These are phyloP conservation scores for Nomada fucata DNA, from an alignment of 2,888 invertebrate species.

Conservation along the genomic window DNA sequence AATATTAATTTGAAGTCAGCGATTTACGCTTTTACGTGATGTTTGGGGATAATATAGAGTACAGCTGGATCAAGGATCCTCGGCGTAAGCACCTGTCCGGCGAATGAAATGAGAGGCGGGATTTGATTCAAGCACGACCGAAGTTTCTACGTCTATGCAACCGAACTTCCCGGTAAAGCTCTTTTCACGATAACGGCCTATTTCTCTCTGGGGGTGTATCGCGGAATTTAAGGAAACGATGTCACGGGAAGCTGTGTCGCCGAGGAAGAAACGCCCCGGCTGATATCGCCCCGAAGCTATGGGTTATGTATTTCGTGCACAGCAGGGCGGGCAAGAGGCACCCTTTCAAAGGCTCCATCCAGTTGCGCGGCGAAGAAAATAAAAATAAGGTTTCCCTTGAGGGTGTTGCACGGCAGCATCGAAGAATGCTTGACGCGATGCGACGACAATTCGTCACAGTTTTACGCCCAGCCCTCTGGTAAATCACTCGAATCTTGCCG, in stretches of 20 bases:
- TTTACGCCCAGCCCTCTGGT: conserved; percentile 11
- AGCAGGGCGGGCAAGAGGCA: conserved; percentile 24
- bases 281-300: conserved; percentile 72
- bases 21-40: too few species aligned
- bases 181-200: conserved; percentile 46
- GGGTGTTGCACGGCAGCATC: conserved; percentile 43
- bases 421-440: conserved; percentile 37
- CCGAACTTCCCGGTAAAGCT: conserved; percentile 37
- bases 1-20: too few species aligned
- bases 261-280: conserved; percentile 48
- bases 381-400: conserved; percentile 63
- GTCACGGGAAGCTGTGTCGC: conserved; percentile 56
- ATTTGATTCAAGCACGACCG: conserved; percentile 32
- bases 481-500: conserved; percentile 13
- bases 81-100: neutral
- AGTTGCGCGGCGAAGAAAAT: conserved; percentile 59
- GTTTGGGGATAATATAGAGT: too few species aligned
- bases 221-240: conserved; percentile 65
- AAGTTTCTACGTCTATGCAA: conserved; percentile 47
- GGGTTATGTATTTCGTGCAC: conserved; percentile 68
- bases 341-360: conserved; percentile 64
- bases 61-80: neutral
- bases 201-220: conserved; percentile 47
- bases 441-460: conserved; percentile 37
- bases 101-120: neutral